These are phyloP conservation scores for Samia ricini DNA, from an alignment of 1,140 invertebrate genomes.

Conservation along the genomic window DNA sequence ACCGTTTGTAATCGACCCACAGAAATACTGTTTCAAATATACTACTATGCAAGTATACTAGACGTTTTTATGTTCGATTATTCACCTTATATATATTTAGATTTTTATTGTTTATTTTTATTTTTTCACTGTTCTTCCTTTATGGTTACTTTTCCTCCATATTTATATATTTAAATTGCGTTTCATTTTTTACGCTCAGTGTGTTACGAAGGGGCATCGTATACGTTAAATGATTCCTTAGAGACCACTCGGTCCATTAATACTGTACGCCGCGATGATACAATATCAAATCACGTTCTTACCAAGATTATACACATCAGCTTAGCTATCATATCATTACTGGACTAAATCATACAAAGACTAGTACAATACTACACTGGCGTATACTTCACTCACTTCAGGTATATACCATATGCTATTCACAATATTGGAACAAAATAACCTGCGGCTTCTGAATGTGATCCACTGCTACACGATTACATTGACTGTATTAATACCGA, in stretches of 20 bases:
- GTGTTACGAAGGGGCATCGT: slow-evolving; percentile 40
- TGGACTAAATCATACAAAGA: slow-evolving; percentile 64
- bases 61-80: slow-evolving; percentile 62
- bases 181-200: slow-evolving; percentile 63
- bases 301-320: slow-evolving; percentile 45
- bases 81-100: slow-evolving; percentile 72
- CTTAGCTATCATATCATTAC: slow-evolving; percentile 67
- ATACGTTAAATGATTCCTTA: slow-evolving; percentile 19
- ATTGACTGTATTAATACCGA: not conserved
- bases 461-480: slow-evolving; percentile 56
- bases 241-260: slow-evolving; percentile 38
- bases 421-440: slow-evolving; percentile 46
- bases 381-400: slow-evolving; percentile 72
- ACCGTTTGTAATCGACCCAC: slow-evolving; percentile 74
- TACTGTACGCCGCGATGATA: slow-evolving; percentile 30
- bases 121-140: slow-evolving; percentile 55
- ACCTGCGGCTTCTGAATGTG: slow-evolving; percentile 64
- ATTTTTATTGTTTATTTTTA: slow-evolving; percentile 57
- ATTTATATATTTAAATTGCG: slow-evolving; percentile 48
- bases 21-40: slow-evolving; percentile 66
- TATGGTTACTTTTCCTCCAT: slow-evolving; percentile 39
- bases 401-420: slow-evolving; percentile 59
- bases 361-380: slow-evolving; percentile 69
- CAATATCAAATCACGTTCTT: slow-evolving; percentile 15
- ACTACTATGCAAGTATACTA: slow-evolving; percentile 72